These are phyloP conservation scores for Psilopogon haemacephalus DNA, from an alignment of 2,113 vertebrate species.

Conservation along the genomic window DNA sequence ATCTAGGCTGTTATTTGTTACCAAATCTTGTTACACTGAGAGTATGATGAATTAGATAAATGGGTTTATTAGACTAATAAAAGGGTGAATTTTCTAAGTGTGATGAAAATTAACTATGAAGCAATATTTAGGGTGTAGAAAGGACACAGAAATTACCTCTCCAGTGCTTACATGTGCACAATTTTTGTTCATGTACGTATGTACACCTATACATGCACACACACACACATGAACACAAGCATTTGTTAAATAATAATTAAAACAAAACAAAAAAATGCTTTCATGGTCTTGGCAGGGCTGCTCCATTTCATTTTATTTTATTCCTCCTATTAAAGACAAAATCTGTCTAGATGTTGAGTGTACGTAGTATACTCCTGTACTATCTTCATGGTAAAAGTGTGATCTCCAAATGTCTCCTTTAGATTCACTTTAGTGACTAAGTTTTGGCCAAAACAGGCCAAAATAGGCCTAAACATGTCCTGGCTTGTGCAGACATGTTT, in stretches of 20 bases:
- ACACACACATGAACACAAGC: accelerated
- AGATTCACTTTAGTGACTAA: neutral
- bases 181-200: accelerated
- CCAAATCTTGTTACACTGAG: neutral
- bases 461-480: no score
- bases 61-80: constrained; percentile 19
- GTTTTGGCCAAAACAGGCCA: no score
- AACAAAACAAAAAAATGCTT: neutral
- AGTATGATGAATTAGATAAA: neutral
- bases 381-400: neutral
- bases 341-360: neutral
- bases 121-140: neutral
- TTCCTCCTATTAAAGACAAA: neutral
- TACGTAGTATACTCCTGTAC: neutral
- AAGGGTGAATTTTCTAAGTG: constrained; percentile 8
- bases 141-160: constrained; percentile 12
- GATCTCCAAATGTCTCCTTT: neutral
- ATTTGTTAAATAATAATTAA: neutral
- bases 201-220: no score
- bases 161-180: accelerated
- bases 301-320: neutral
- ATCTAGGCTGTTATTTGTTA: neutral
- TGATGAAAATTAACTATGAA: neutral
- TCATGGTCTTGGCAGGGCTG: neutral
- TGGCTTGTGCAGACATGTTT: no score